Percentiles rank a stretch among this genome's conserved stretches.
These are phyloP conservation scores for Myotis vivesi DNA, from an alignment of 2,797 vertebrate species.

Conservation along the genomic window DNA sequence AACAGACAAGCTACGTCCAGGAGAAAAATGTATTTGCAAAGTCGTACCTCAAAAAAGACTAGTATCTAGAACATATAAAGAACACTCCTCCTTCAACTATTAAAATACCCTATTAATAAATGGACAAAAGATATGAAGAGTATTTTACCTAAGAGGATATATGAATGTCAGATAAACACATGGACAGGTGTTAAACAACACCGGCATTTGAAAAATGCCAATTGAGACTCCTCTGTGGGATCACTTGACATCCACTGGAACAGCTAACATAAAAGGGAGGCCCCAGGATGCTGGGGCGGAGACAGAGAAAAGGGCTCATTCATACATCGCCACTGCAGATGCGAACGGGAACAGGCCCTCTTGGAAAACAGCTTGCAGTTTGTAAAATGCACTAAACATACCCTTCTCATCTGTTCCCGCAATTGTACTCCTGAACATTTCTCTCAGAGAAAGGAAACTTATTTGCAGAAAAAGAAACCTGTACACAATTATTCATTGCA, in stretches of 20 bases:
- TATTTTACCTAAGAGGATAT: not conserved
- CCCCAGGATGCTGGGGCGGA: not conserved
- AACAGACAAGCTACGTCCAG: not conserved
- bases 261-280: no score
- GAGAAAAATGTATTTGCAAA: not conserved
- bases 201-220: not conserved
- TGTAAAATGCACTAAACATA: not conserved
- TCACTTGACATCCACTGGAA: no score
- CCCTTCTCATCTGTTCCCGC: not conserved
- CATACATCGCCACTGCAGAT: not conserved
- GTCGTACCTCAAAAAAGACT: not conserved
- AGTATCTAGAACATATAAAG: not conserved
- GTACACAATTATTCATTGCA: no score
- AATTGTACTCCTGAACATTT: not conserved
- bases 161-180: not conserved
- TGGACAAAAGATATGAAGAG: not conserved
- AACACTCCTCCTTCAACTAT: not conserved
- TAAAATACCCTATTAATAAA: not conserved
- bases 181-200: no score
- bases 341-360: not conserved
- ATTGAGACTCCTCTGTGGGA: not conserved
- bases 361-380: not conserved
- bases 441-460: not conserved
- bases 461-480: no score
- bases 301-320: not conserved